Percentiles rank a stretch among this genome's conserved stretches.
These are phyloP conservation scores for Ciconia maguari DNA, from an alignment of 2,113 vertebrate genomes.

Conservation along the genomic window DNA sequence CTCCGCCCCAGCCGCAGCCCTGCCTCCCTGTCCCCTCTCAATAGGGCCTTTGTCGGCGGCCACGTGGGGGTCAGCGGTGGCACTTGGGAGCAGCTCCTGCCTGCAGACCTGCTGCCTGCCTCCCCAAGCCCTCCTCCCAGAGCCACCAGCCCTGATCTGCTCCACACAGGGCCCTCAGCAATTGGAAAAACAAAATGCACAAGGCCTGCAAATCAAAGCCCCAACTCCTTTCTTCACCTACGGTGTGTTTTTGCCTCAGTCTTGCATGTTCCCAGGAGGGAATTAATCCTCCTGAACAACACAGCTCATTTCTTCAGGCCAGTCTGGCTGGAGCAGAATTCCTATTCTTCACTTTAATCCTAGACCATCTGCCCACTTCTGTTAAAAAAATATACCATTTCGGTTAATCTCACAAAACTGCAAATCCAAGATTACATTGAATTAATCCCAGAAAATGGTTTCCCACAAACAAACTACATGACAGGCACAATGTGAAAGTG, in stretches of 20 bases:
- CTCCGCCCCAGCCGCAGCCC: background rate
- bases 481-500: background rate
- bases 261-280: background rate
- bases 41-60: background rate
- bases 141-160: background rate
- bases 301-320: background rate
- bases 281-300: background rate
- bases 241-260: background rate
- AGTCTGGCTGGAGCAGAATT: background rate
- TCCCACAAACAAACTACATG: background rate
- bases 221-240: background rate
- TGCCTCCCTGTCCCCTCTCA: background rate
- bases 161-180: rapidly evolving
- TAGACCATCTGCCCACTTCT: background rate
- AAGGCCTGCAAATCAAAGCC: background rate
- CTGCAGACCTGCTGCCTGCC: background rate
- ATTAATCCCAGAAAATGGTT: background rate
- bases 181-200: background rate
- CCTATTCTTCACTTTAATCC: background rate
- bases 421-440: background rate
- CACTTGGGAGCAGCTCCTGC: background rate
- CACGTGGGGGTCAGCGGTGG: background rate
- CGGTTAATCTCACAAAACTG: background rate
- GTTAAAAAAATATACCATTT: background rate
- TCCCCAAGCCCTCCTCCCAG: background rate